Percentiles rank a stretch among this genome's conserved stretches.
These are phyloP conservation scores for Lacerta viridis DNA, from an alignment of 2,797 vertebrate genomes.

Conservation along the genomic window DNA sequence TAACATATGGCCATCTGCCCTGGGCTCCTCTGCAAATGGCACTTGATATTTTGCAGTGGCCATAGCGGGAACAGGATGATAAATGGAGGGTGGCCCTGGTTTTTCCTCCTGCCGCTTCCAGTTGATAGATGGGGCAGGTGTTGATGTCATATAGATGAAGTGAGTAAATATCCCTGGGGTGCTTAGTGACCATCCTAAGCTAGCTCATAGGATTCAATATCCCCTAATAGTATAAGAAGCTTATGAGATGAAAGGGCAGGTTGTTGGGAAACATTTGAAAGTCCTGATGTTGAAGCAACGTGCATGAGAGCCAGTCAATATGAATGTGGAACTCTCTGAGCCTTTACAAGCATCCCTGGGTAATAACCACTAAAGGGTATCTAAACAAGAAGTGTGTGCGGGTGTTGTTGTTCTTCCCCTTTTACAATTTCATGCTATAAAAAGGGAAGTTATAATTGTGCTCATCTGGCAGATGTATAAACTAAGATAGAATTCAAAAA, in stretches of 20 bases:
- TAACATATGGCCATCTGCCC: neutral
- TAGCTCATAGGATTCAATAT: neutral
- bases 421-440: neutral
- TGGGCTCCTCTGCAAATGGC: neutral
- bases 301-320: neutral
- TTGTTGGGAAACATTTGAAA: neutral
- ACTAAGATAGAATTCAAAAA: neutral
- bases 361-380: neutral
- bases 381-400: neutral
- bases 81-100: neutral
- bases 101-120: neutral
- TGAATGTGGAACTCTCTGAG: neutral
- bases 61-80: neutral
- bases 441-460: neutral
- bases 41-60: neutral
- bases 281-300: neutral
- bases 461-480: neutral
- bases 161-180: neutral
- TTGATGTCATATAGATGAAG: neutral
- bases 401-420: neutral
- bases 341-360: neutral
- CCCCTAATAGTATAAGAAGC: neutral
- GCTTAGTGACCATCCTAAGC: neutral
- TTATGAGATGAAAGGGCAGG: neutral
- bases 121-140: neutral